Base-by-base conservation (phyloP, 2,797 vertebrate species). In the Hoplostethus atlanticus region DNA sequence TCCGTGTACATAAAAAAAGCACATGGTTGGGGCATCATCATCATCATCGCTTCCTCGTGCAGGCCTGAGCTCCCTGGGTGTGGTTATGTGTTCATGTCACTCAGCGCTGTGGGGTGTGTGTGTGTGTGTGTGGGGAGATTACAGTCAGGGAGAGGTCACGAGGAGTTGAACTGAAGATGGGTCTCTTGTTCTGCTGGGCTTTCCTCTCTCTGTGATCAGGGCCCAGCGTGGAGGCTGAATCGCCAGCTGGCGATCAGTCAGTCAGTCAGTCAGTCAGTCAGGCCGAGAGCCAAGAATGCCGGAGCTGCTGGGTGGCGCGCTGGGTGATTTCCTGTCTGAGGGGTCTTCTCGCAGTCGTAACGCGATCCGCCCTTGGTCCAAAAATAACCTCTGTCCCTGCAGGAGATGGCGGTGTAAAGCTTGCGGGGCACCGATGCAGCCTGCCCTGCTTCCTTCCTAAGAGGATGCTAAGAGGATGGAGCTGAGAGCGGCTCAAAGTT, bases 321-420 rank as follows among this genome's bases (percentile, higher is more conserved):
- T 86, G 90, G 70, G 88, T 79, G 82, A 91, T 91, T 94, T 95
- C 93, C 93, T 93, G 91, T 93, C 84, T 81, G 81, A 93, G 77
- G 89, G 91, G 83, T 93, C 90, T 90, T 90, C 84, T 89, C 73
- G 62, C 84, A 80, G 85, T 82, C 42, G 90, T 88, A 93, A 93
- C 63, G 58, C 7, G 75, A 92, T 91, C 83, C 59, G 50, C 74
- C 71, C 82, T 73, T 10, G 0, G 59, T 93, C 93, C 90, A 90
- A 93, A 95, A 93, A 95, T 94, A 95, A 90, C 91, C 73, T 25
- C 64, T 46, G 79, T 82, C 90, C 79, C 90, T 73, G 84, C 85
- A 74, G 87, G 90, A 88, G 89, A 85, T 81, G 83, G 81, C 59
- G 62, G 72, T 84, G 84, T 76, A 74, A 75, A 74, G 80, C 75